These are phyloP conservation scores for Hafferia zeledoni DNA, from an alignment of 2,797 vertebrate species.

Conservation along the genomic window DNA sequence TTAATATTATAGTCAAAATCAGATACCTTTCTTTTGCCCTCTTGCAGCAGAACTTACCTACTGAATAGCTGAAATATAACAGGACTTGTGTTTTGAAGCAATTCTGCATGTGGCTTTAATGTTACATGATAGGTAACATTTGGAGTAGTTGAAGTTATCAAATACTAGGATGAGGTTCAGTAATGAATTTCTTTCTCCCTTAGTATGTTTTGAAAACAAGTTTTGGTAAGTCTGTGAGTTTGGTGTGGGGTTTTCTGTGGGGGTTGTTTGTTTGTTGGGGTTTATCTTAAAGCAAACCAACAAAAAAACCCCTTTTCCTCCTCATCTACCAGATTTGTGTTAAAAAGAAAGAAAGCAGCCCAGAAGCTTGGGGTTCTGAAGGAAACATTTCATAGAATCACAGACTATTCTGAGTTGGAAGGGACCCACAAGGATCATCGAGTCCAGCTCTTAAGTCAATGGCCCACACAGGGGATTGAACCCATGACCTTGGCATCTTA, in stretches of 20 bases:
- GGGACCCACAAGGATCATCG: too few relatives aligned
- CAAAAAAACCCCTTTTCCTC: not conserved
- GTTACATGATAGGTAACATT: not conserved
- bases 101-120: not conserved
- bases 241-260: not conserved
- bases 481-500: too few relatives aligned
- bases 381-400: not conserved
- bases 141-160: not conserved
- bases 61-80: not conserved
- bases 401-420: too few relatives aligned
- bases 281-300: not conserved
- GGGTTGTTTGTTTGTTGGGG: fast-evolving
- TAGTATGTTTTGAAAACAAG: not conserved
- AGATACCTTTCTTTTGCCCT: not conserved
- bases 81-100: not conserved
- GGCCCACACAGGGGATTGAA: too few relatives aligned
- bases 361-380: not conserved
- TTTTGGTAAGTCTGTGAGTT: not conserved
- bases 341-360: not conserved
- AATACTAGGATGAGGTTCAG: not conserved
- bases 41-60: not conserved
- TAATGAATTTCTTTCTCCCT: not conserved
- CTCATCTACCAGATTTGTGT: not conserved
- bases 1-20: not conserved
- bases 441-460: too few relatives aligned